Base-by-base conservation (phyloP, 2,888 invertebrate genomes). In the Crossocerus cetratus region DNA sequence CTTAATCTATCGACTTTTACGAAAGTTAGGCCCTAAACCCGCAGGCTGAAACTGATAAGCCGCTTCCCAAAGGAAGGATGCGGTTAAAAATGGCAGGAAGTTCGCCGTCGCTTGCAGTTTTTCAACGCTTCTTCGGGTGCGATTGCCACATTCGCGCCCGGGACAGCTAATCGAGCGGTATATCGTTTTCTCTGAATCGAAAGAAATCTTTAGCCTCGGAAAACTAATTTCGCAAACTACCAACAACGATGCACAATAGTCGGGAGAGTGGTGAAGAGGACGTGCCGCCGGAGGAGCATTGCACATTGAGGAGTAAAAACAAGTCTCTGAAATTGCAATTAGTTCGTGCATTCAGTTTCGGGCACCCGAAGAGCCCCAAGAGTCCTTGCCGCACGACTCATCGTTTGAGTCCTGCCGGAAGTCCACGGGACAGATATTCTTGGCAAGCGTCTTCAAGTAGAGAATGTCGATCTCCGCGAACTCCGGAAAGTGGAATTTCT, bases 271-370 rank as follows among this genome's bases (percentile, higher is more conserved):
- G 8, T 0, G 22, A 60, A 43, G 55, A 18, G 3, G 16, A 56
- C 1, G 0, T 55, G 53, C 65, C 23, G 14, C 65, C 60, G 3
- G 70, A 76, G 18, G 71, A 74, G 13, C 61, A 32, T 65, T 65
- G 8, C n/a, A 18, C 45, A 2, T 16, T 63, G 60, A 75, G 66
- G 61, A 56, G 59, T 2, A 83, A 77, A 57, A 60, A 68, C 3
- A 83, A 78, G 21, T 65, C 81, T 1, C 42, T 86, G 45, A 81
- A 65, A 62, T 54, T 86, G 23, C 83, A 83, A n/a, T 67, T 86
- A 21, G 71, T 66, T 23, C 83, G 83, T 5, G 82, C 80, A 3
- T 81, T 86, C 11, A 82, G 76, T 63, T 69, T 75, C 1, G 65
- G 56, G 3, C 23, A 65, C 0, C 23, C 65, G 3, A 72, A 61